Evolutionary conservation across 2,113 vertebrate genomes (phyloP).

Genomic region (Hucho hucho): DNA sequence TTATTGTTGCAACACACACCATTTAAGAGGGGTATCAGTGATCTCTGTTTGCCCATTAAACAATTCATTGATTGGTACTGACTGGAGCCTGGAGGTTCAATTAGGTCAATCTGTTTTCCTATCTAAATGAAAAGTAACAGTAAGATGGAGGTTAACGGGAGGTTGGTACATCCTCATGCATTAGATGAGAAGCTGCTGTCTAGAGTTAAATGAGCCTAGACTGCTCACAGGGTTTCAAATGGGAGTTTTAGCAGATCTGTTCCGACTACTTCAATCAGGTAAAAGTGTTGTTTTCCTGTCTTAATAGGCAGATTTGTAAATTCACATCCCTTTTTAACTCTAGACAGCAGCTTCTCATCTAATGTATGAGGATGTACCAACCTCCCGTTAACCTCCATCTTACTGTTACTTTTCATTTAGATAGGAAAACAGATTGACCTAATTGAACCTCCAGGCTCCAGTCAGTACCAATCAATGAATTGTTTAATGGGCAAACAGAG

Average conservation of each 20-base stretch:
- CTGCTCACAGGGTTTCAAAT: not conserved
- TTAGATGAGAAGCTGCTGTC: slow-evolving; percentile 21
- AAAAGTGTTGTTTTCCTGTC: not conserved
- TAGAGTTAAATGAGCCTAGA: slow-evolving; percentile 7
- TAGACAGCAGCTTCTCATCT: slow-evolving; percentile 20
- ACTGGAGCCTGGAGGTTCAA: slow-evolving; percentile 44
- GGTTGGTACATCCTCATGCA: slow-evolving; percentile 31
- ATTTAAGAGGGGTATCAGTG: slow-evolving; percentile 39
- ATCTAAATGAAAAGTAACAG: slow-evolving; percentile 61
- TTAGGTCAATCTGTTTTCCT: slow-evolving; percentile 52
- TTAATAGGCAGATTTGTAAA: not conserved
- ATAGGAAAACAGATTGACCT: slow-evolving; percentile 50
- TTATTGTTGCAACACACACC: slow-evolving; percentile 22
- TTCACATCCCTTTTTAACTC: slow-evolving; percentile 5
- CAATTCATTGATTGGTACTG: slow-evolving; percentile 38
- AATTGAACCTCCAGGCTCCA: slow-evolving; percentile 49
- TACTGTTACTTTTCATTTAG: slow-evolving; percentile 60
- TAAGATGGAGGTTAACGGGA: slow-evolving; percentile 37
- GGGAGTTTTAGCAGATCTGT: not conserved
- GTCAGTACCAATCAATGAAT: slow-evolving; percentile 36
- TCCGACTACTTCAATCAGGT: not conserved
- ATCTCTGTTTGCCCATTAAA: slow-evolving; percentile 51
- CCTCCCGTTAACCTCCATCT: slow-evolving; percentile 37
- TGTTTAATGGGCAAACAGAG: slow-evolving; percentile 49
- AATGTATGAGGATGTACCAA: slow-evolving; percentile 28